Percentiles rank a stretch among this genome's conserved stretches.
These are phyloP conservation scores for Drosophila silvestris DNA, from an alignment of 2,888 invertebrate species.

Conservation along the genomic window DNA sequence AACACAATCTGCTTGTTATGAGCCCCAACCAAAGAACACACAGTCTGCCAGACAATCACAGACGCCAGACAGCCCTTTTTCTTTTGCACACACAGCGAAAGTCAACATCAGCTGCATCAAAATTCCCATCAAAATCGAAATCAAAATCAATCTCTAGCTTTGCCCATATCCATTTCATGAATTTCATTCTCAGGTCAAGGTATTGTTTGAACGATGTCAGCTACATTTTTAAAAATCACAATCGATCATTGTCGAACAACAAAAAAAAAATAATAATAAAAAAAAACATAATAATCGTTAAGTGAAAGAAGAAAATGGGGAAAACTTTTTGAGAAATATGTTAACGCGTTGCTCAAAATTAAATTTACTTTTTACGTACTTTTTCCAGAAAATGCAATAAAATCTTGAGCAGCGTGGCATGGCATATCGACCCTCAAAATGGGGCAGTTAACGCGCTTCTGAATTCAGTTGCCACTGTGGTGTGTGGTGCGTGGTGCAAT, in stretches of 20 bases:
- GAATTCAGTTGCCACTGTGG: slow-evolving; percentile 63
- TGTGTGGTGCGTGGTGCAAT: slow-evolving; percentile 55
- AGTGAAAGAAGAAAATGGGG: slow-evolving; percentile 28
- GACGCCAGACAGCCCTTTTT: background rate
- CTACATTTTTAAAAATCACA: slow-evolving; percentile 71
- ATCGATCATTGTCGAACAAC: slow-evolving; percentile 78
- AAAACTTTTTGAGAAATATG: slow-evolving; percentile 33
- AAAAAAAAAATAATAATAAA: slow-evolving; percentile 6
- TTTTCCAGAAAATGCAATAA: slow-evolving; percentile 60
- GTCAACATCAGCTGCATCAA: slow-evolving; percentile 40
- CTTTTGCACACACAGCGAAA: slow-evolving; percentile 38
- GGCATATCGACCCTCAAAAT: slow-evolving; percentile 28
- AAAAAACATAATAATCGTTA: slow-evolving; percentile 42
- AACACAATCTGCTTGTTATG: slow-evolving; percentile 74
- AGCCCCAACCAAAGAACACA: slow-evolving; percentile 30
- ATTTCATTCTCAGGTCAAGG: slow-evolving; percentile 29
- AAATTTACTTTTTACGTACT: slow-evolving; percentile 55
- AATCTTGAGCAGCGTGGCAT: slow-evolving; percentile 19
- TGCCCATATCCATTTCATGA: slow-evolving; percentile 70
- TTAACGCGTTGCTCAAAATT: slow-evolving; percentile 60
- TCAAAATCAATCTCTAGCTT: slow-evolving; percentile 73
- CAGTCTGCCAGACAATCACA: slow-evolving; percentile 6
- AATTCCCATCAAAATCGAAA: slow-evolving; percentile 19
- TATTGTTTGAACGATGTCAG: slow-evolving; percentile 13
- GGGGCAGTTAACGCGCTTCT: slow-evolving; percentile 26